A percentile compares a stretch with the other conserved stretches of the same genome.
These are phyloP conservation scores for Nothura maculosa DNA, from an alignment of 2,797 vertebrate species.

Conservation along the genomic window DNA sequence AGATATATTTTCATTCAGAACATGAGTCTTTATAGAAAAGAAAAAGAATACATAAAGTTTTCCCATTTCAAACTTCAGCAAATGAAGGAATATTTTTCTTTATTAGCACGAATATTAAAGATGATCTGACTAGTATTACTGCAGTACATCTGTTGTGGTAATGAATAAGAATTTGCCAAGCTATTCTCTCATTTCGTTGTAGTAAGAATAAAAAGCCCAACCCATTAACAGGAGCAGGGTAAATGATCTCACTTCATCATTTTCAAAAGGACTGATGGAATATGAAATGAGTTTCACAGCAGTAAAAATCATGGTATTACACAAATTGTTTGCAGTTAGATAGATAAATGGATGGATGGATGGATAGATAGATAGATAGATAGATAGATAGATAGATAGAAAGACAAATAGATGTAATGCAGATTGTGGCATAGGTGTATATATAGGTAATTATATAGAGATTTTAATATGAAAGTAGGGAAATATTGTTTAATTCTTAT, in stretches of 20 bases:
- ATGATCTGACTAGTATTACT: conserved; percentile 53
- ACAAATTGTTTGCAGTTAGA: conserved; percentile 66
- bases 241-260: conserved; percentile 79
- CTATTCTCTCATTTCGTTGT: conserved; percentile 52
- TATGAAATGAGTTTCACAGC: conserved; percentile 78
- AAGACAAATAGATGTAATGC: neutral
- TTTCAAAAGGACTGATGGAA: conserved; percentile 77
- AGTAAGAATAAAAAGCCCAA: conserved; percentile 69
- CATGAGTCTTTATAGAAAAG: neutral
- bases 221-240: conserved; percentile 67
- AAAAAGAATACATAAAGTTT: neutral
- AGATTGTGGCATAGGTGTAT: neutral
- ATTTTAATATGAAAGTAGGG: neutral
- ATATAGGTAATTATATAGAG: neutral
- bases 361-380: conserved; percentile 11
- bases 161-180: conserved; percentile 69
- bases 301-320: conserved; percentile 56
- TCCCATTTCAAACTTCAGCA: conserved; percentile 10
- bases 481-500: neutral
- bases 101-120: conserved; percentile 67
- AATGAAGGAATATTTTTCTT: conserved; percentile 68
- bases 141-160: conserved; percentile 50
- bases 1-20: neutral
- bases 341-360: neutral
- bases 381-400: neutral